A percentile compares a stretch with the other conserved stretches of the same genome.
Conservation (phyloP, 2,113 vertebrate species). For the Gnathonemus longibarbis region DNA sequence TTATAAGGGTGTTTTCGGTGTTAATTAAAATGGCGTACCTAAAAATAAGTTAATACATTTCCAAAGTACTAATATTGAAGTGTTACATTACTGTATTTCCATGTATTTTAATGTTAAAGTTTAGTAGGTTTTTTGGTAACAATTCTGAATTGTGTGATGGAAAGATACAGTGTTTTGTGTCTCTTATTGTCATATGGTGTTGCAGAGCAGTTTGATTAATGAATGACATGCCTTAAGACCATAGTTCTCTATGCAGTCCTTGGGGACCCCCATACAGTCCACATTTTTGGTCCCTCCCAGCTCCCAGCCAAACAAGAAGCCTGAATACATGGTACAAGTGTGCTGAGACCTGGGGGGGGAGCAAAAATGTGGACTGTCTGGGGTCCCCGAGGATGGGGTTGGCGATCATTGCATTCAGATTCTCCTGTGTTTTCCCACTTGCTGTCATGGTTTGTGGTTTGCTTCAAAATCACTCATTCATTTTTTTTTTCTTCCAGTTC, state of each 20-base stretch:
- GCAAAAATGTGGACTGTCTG: background rate
- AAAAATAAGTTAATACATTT: background rate
- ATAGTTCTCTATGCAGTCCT: background rate
- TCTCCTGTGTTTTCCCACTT: background rate
- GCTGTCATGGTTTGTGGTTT: background rate
- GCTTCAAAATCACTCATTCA: background rate
- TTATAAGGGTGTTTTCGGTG: background rate
- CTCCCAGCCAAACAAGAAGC: background rate
- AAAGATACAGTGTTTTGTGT: background rate
- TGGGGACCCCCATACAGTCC: background rate
- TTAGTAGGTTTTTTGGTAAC: background rate
- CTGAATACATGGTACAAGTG: background rate
- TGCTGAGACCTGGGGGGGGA: background rate
- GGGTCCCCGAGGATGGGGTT: background rate
- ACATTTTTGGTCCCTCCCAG: background rate
- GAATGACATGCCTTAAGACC: background rate
- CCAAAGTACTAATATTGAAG: background rate
- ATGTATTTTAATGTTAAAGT: background rate
- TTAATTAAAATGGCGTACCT: background rate
- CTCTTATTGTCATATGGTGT: background rate
- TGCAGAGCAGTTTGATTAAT: background rate
- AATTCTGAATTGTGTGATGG: background rate
- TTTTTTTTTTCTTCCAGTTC: constrained; percentile 59
- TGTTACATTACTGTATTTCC: background rate
- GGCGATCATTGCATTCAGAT: background rate